These are phyloP conservation scores for Heteropelma amictum DNA, from an alignment of 2,888 invertebrate species.

Conservation along the genomic window DNA sequence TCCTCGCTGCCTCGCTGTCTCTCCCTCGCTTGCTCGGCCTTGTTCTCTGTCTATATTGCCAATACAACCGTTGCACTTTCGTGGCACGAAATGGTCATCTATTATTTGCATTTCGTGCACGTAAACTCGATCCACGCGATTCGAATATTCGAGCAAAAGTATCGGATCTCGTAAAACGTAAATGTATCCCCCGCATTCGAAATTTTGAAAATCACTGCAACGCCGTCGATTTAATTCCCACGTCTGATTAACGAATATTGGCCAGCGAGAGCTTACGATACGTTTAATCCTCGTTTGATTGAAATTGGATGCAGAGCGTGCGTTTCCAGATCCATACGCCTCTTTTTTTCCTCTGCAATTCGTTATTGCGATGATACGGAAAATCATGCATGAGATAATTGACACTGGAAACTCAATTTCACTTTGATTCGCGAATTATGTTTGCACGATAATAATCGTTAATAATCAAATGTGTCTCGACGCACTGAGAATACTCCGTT, in stretches of 20 bases:
- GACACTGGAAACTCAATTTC: no score
- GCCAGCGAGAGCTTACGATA: neutral
- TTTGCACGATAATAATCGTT: no score
- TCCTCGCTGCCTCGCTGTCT: neutral
- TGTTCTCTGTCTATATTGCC: neutral
- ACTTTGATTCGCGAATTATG: no score
- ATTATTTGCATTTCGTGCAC: slow-evolving; percentile 47
- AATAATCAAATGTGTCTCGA: no score
- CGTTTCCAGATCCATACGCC: no score
- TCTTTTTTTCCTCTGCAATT: no score
- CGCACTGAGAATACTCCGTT: no score
- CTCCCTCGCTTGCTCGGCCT: neutral
- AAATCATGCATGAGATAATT: no score
- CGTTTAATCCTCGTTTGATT: neutral
- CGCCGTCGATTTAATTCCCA: slow-evolving; percentile 18
- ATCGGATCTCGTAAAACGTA: slow-evolving; percentile 15
- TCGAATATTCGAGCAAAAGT: slow-evolving; percentile 44
- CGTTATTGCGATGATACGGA: no score
- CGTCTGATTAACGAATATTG: slow-evolving; percentile 47
- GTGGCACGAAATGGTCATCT: slow-evolving; percentile 20
- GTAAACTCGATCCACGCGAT: slow-evolving; percentile 47
- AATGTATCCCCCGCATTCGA: neutral
- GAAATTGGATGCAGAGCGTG: no score
- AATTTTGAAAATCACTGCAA: slow-evolving; percentile 27
- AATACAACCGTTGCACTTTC: slow-evolving; percentile 30